Conservation (phyloP, 2,113 vertebrate species). For the Stigmatopora argus region DNA sequence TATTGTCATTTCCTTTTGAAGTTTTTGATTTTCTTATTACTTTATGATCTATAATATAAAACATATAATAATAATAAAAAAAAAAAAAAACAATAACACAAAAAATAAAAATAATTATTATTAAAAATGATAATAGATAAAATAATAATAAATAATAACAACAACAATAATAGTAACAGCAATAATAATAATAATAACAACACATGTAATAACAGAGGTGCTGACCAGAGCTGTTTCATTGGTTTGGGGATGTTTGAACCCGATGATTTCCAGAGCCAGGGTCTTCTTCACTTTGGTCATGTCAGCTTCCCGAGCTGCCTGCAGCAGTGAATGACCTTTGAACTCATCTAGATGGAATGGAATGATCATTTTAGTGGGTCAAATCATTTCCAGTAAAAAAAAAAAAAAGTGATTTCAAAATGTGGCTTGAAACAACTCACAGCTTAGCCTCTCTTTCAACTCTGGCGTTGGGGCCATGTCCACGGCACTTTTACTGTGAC, state of each 20-base stretch:
- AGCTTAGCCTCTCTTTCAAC: slow-evolving; percentile 88
- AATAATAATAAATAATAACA: too few species aligned
- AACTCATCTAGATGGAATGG: slow-evolving; percentile 83
- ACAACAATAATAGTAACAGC: too few species aligned
- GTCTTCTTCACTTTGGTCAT: slow-evolving; percentile 97
- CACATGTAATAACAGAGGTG: not conserved
- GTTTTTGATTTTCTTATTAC: too few species aligned
- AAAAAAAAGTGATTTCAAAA: not conserved
- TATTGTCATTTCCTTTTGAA: too few species aligned
- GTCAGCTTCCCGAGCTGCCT: slow-evolving; percentile 96
- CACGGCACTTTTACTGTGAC: slow-evolving; percentile 96
- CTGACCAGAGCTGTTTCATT: slow-evolving; percentile 96
- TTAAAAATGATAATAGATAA: too few species aligned
- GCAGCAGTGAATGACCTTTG: slow-evolving; percentile 95
- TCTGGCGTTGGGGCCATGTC: slow-evolving; percentile 97
- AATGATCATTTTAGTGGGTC: slow-evolving; percentile 4
- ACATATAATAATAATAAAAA: too few species aligned
- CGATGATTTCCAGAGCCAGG: slow-evolving; percentile 93
- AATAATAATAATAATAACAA: too few species aligned
- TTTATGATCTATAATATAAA: too few species aligned
- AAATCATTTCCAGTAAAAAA: not conserved
- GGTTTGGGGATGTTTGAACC: slow-evolving; percentile 97
- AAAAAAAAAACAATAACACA: too few species aligned
- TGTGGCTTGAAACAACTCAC: slow-evolving; percentile 65
- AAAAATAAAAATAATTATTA: too few species aligned